phyloP scores from a whole-genome alignment of 2,113 vertebrate species.

The Sapayoa aenigma region DNA sequence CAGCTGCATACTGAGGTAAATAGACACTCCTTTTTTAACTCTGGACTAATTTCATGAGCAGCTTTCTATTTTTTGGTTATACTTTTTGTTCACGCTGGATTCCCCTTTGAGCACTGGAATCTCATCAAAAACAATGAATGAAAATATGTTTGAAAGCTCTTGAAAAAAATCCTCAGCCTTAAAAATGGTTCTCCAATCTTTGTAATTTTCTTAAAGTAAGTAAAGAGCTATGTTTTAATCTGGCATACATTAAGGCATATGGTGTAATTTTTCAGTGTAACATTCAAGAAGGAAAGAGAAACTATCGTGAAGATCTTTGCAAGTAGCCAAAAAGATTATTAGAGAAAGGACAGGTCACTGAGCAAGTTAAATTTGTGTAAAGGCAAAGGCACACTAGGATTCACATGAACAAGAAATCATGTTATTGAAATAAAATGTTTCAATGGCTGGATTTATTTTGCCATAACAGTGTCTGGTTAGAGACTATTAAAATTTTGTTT shows the following conservation, averaged over 20 bases:
- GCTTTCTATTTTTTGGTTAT: not conserved
- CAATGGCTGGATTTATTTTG: not conserved
- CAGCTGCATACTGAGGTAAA: not conserved
- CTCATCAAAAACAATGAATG: not conserved
- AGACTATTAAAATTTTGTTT: not conserved
- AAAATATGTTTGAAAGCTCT: not conserved
- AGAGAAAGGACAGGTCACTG: not conserved
- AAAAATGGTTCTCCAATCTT: not conserved
- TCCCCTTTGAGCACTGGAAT: not conserved
- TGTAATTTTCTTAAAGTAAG: not conserved
- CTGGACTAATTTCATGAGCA: not conserved
- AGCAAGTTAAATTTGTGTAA: not conserved
- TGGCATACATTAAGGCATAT: not conserved
- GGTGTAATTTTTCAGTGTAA: not conserved
- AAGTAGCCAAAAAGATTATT: not conserved
- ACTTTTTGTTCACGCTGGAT: not conserved
- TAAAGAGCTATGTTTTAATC: not conserved
- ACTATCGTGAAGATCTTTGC: not conserved
- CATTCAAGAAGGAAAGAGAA: not conserved
- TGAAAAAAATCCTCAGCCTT: not conserved
- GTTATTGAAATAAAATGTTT: not conserved
- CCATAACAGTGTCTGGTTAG: accelerated
- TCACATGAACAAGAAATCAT: not conserved
- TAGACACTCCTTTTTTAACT: not conserved
- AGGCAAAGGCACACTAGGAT: not conserved